phyloP scores from a whole-genome alignment of 2,797 vertebrate genomes.

The Cirrhinus mrigala region DNA sequence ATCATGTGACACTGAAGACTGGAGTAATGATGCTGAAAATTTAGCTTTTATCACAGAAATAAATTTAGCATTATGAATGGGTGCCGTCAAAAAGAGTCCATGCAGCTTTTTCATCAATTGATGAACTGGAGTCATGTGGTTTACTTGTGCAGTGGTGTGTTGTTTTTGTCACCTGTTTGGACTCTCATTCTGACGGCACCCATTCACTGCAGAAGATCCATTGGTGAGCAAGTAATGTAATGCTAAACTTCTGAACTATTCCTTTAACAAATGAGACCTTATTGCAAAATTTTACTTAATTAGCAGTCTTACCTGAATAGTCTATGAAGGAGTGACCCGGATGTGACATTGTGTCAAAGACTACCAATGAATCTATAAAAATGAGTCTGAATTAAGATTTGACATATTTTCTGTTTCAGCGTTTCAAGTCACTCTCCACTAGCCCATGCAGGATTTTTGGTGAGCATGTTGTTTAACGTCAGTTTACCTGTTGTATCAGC shows the following conservation, averaged over 20 bases:
- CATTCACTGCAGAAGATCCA: not conserved
- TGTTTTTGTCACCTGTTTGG: not conserved
- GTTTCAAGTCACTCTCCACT: not conserved
- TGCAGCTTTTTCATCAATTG: not conserved
- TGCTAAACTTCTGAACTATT: not conserved
- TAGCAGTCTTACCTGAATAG: constrained; percentile 52
- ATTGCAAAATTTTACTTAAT: not conserved
- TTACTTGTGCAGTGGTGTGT: not conserved
- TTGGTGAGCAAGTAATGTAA: not conserved
- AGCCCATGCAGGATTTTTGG: not conserved
- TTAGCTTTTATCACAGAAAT: no score
- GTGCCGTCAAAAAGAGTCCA: not conserved
- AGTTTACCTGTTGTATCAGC: constrained; percentile 63
- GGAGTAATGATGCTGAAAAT: no score
- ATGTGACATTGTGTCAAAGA: constrained; percentile 47
- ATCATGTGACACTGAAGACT: no score
- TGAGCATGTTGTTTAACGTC: not conserved
- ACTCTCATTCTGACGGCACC: not conserved
- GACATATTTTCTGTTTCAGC: constrained; percentile 3
- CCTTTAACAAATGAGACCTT: not conserved
- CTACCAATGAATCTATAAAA: constrained; percentile 49
- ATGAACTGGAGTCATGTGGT: not conserved
- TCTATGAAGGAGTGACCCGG: constrained; percentile 51
- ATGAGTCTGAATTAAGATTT: not conserved
- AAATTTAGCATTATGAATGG: not conserved